A percentile compares a stretch with the other conserved stretches of the same genome.
phyloP scores from a whole-genome alignment of 2,888 invertebrate species.

The Strigamia maritima region DNA sequence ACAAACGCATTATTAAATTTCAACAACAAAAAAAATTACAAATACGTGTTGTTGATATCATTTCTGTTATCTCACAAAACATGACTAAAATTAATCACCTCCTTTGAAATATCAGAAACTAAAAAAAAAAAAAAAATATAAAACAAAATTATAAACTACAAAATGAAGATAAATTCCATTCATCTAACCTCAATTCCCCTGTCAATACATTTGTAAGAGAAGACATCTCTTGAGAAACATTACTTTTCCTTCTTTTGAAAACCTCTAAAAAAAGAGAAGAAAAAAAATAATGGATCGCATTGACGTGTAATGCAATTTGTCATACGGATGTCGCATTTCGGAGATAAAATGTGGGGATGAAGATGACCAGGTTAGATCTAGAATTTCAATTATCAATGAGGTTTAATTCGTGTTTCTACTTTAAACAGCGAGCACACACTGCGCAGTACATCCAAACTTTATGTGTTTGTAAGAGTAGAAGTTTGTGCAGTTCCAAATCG shows the following conservation, averaged over 20 bases:
- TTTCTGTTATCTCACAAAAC: background rate
- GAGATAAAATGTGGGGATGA: background rate
- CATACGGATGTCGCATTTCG: background rate
- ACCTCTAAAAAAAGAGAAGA: background rate
- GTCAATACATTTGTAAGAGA: background rate
- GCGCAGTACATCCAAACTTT: background rate
- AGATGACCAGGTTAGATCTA: too few species aligned
- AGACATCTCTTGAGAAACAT: background rate
- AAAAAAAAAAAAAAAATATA: background rate
- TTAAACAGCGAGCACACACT: too few species aligned
- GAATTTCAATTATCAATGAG: too few species aligned
- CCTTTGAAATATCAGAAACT: background rate
- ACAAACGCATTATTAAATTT: too few species aligned
- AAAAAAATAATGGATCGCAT: constrained; percentile 6
- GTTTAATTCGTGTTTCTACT: too few species aligned
- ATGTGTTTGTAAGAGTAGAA: background rate
- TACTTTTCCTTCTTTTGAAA: background rate
- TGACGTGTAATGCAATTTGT: background rate
- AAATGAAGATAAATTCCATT: constrained; percentile 17
- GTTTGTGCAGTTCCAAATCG: background rate
- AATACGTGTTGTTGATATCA: too few species aligned
- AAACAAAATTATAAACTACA: background rate
- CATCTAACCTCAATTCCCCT: background rate
- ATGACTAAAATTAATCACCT: background rate
- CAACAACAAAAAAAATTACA: too few species aligned